phyloP scores from a whole-genome alignment of 2,888 invertebrate genomes.

The Agrypnus murinus region DNA sequence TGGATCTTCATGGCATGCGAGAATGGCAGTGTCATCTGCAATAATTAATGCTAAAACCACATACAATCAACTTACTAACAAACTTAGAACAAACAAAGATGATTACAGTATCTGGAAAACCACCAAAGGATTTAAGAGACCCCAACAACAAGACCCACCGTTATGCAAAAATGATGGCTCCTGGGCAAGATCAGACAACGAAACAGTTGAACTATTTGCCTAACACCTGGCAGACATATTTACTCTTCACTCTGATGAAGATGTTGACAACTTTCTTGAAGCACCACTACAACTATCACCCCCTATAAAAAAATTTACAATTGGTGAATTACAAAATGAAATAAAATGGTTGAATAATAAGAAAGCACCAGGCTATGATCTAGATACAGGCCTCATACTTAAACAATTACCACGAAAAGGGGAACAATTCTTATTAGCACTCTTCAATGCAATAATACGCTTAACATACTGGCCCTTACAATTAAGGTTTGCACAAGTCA shows the following conservation, averaged over 20 bases:
- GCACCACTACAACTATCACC: constrained; percentile 13
- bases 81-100: no score
- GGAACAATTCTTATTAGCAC: constrained; percentile 7
- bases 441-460: constrained; percentile 2
- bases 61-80: no score
- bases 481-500: constrained; percentile 11
- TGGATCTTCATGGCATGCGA: no score
- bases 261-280: constrained; percentile 15
- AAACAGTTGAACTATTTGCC: no score
- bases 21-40: no score
- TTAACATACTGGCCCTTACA: background rate
- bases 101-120: no score
- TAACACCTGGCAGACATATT: no score
- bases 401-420: constrained; percentile 9
- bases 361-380: constrained; percentile 11
- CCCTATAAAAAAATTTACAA: constrained; percentile 1
- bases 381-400: background rate
- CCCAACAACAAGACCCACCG: no score
- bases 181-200: no score
- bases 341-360: constrained; percentile 11
- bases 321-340: constrained; percentile 6
- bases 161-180: no score
- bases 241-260: background rate
- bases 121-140: no score
- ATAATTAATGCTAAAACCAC: no score